These are phyloP conservation scores for Branchipolynoe longqiensis DNA, from an alignment of 2,888 invertebrate species.

Conservation along the genomic window DNA sequence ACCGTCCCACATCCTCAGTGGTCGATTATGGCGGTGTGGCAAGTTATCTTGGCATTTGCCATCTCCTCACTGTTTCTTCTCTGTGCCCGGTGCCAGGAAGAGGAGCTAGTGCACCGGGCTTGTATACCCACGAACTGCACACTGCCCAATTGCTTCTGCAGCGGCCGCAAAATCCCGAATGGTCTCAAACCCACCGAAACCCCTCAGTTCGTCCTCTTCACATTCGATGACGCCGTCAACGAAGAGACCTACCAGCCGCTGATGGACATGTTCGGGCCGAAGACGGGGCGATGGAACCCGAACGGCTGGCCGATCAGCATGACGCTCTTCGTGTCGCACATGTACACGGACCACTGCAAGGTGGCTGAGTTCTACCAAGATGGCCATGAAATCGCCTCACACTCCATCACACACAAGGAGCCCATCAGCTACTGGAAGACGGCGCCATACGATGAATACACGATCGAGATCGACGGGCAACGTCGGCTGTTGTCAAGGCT, in stretches of 20 bases:
- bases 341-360: constrained; percentile 99
- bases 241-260: not conserved
- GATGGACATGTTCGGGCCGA: constrained; percentile 30
- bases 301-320: constrained; percentile 89
- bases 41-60: too few relatives aligned
- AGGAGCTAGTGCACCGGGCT: not conserved
- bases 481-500: constrained; percentile 92
- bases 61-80: too few relatives aligned
- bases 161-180: not conserved
- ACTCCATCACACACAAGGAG: constrained; percentile 87
- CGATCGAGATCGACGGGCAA: constrained; percentile 94
- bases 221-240: constrained; percentile 71
- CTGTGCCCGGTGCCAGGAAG: too few relatives aligned
- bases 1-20: too few relatives aligned
- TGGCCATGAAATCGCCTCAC: constrained; percentile 98
- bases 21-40: too few relatives aligned
- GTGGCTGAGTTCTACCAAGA: constrained; percentile 96
- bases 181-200: constrained; percentile 48
- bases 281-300: constrained; percentile 83
- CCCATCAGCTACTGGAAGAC: constrained; percentile 87
- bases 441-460: constrained; percentile 94
- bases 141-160: constrained; percentile 17
- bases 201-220: constrained; percentile 70
- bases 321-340: constrained; percentile 98
- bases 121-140: constrained; percentile 5